A percentile compares a stretch with the other conserved stretches of the same genome.
Conservation (phyloP, 1,140 invertebrate species). For the Lordiphosa mommai region DNA sequence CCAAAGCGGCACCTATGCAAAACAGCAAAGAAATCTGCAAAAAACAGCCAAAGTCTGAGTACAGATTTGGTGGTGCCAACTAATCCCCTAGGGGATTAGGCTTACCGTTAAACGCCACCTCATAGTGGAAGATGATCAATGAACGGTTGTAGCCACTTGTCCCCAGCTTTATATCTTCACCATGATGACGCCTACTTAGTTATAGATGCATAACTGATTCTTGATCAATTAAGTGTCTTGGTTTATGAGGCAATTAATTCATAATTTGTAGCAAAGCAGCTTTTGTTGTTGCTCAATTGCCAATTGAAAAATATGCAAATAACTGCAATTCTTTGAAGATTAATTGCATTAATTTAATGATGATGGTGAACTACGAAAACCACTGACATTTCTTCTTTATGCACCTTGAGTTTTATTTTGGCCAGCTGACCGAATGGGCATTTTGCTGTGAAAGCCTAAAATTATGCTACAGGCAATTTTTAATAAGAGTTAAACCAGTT, state of each 20-base stretch:
- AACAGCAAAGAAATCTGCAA: slow-evolving; percentile 40
- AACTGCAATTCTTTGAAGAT: slow-evolving; percentile 29
- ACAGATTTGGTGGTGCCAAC: too few relatives aligned
- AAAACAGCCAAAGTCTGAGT: background rate
- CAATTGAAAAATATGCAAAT: slow-evolving; percentile 6
- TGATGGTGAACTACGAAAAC: background rate
- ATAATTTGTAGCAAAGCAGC: slow-evolving; percentile 42
- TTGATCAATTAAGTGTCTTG: slow-evolving; percentile 53
- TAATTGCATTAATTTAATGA: slow-evolving; percentile 28
- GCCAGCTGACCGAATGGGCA: background rate
- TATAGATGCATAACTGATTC: slow-evolving; percentile 8
- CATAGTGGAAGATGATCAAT: slow-evolving; percentile 56
- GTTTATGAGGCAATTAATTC: slow-evolving; percentile 58
- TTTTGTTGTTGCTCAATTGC: slow-evolving; percentile 4
- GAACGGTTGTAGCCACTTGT: slow-evolving; percentile 15
- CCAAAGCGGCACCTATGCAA: slow-evolving; percentile 30
- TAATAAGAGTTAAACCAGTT: too few relatives aligned
- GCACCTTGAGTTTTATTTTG: slow-evolving; percentile 8
- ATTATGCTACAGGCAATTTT: slow-evolving; percentile 35
- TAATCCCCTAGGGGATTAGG: too few relatives aligned
- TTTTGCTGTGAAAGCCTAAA: slow-evolving; percentile 23
- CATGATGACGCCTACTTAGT: slow-evolving; percentile 35
- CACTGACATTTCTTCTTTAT: slow-evolving; percentile 20
- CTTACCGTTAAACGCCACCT: slow-evolving; percentile 61
- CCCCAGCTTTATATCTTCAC: slow-evolving; percentile 54